A percentile compares a stretch with the other conserved stretches of the same genome.
phyloP scores from a whole-genome alignment of 2,113 vertebrate species.

The Tylochromis polylepis region DNA sequence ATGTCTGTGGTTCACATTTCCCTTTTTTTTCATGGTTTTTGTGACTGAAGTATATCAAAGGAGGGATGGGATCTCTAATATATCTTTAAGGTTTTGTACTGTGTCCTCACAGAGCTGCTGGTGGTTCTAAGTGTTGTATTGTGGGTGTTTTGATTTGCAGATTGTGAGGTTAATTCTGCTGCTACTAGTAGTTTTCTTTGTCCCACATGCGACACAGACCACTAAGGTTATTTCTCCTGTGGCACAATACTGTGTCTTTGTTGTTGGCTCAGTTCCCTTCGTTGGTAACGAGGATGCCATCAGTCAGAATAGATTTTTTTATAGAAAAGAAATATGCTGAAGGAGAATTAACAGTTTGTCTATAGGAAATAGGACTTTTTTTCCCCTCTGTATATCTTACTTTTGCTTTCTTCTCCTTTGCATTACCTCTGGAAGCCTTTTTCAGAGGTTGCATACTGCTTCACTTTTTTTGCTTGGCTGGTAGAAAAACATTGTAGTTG shows the following conservation, averaged over 20 bases:
- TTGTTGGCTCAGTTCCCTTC: neutral
- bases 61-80: conserved; percentile 43
- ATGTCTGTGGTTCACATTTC: conserved; percentile 42
- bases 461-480: conserved; percentile 46
- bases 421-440: conserved; percentile 5
- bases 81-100: neutral
- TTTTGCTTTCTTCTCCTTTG: conserved; percentile 23
- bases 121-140: conserved; percentile 3
- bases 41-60: conserved; percentile 7
- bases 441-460: conserved; percentile 33
- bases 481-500: neutral
- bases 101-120: neutral
- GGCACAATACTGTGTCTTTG: neutral
- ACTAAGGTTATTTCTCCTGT: neutral
- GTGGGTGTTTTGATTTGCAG: conserved; percentile 3
- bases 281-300: neutral
- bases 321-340: neutral
- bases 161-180: neutral
- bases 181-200: neutral
- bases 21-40: neutral
- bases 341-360: neutral
- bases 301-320: neutral
- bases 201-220: neutral
- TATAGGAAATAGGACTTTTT: neutral
- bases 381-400: neutral